phyloP scores from a whole-genome alignment of 2,113 vertebrate genomes.

The Tauraco erythrolophus region DNA sequence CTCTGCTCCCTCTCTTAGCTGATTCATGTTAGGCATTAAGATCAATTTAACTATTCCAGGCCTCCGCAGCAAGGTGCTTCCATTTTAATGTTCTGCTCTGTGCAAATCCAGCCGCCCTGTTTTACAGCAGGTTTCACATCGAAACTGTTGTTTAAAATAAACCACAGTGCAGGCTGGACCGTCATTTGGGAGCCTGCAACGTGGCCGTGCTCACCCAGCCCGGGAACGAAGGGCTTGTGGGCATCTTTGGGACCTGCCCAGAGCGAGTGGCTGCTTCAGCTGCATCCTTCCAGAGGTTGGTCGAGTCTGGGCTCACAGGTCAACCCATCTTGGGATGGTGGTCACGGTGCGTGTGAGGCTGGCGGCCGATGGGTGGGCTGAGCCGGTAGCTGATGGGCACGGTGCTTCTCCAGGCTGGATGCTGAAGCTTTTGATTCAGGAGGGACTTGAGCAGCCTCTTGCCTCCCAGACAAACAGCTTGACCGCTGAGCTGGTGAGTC shows the following conservation, averaged over 20 bases:
- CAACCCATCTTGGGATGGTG: accelerated
- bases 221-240: accelerated
- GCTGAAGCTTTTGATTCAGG: not conserved
- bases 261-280: not conserved
- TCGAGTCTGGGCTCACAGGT: not conserved
- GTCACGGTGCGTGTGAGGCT: accelerated
- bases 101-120: not conserved
- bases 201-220: not conserved
- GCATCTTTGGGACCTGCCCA: not conserved
- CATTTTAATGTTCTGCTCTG: not conserved
- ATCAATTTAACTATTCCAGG: not conserved
- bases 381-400: not conserved
- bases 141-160: not conserved
- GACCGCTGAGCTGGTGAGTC: not conserved
- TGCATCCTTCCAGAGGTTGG: accelerated
- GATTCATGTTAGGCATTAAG: not conserved
- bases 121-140: not conserved
- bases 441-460: not conserved
- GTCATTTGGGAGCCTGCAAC: accelerated
- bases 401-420: not conserved
- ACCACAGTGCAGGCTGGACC: not conserved
- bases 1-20: not conserved
- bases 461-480: not conserved
- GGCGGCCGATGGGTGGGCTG: accelerated
- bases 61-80: not conserved